These are phyloP conservation scores for Manis crassicaudata DNA, from an alignment of 2,797 vertebrate genomes.

Conservation along the genomic window DNA sequence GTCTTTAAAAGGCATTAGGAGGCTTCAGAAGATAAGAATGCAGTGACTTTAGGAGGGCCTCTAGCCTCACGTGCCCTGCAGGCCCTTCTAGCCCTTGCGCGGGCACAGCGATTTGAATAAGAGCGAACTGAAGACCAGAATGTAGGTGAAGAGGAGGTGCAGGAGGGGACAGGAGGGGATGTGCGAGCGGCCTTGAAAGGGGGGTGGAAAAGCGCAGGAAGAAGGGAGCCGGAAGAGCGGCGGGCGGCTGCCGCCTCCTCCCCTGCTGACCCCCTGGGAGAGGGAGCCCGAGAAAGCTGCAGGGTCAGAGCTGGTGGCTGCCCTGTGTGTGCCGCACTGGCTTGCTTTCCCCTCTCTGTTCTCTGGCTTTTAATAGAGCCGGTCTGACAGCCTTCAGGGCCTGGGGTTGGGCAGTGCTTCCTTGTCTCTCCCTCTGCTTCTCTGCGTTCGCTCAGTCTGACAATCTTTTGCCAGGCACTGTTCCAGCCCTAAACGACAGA, in stretches of 20 bases:
- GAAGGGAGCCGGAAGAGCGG: background rate
- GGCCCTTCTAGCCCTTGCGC: background rate
- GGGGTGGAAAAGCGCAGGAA: background rate
- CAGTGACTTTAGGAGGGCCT: background rate
- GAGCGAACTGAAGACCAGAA: background rate
- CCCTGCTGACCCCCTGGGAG: fast-evolving
- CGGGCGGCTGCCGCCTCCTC: background rate
- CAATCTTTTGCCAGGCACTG: background rate
- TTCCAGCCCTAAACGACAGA: background rate
- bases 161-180: background rate
- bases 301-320: background rate
- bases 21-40: background rate
- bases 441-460: background rate
- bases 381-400: background rate
- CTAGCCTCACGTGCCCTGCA: too few species aligned
- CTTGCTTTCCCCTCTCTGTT: background rate
- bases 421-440: background rate
- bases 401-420: background rate
- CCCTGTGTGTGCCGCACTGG: background rate
- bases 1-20: background rate
- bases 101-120: background rate
- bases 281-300: background rate
- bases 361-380: background rate
- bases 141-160: background rate
- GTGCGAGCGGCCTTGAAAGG: background rate